Percentiles rank a stretch among this genome's conserved stretches.
These are phyloP conservation scores for Leptodactylus fallax DNA, from an alignment of 2,797 vertebrate species.

Conservation along the genomic window DNA sequence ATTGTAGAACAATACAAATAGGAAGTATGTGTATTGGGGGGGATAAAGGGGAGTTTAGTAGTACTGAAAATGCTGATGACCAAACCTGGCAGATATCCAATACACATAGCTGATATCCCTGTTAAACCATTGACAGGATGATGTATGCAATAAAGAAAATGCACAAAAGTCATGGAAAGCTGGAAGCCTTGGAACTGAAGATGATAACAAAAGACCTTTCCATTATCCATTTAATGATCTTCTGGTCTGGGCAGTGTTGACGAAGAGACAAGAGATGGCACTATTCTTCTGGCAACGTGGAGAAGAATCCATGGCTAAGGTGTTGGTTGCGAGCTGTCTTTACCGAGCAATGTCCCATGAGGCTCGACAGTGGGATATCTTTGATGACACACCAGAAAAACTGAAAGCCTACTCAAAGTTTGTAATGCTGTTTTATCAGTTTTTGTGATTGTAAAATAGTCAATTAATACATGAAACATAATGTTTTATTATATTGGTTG, in stretches of 20 bases:
- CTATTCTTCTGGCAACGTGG: constrained; percentile 88
- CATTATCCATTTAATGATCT: constrained; percentile 87
- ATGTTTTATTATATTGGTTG: too few species aligned
- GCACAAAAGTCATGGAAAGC: constrained; percentile 79
- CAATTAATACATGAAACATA: neutral
- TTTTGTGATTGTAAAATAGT: neutral
- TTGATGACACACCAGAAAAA: constrained; percentile 84
- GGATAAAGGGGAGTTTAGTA: too few species aligned
- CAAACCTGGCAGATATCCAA: neutral
- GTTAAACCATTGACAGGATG: constrained; percentile 72
- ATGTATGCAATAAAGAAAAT: constrained; percentile 74
- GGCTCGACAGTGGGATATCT: constrained; percentile 83
- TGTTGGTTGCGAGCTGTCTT: constrained; percentile 84
- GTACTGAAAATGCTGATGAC: too few species aligned
- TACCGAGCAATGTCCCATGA: constrained; percentile 83
- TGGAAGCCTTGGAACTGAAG: constrained; percentile 82
- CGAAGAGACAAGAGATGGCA: constrained; percentile 87
- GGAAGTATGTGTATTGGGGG: too few species aligned
- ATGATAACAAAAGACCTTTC: constrained; percentile 81
- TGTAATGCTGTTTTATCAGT: constrained; percentile 17
- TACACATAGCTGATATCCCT: neutral
- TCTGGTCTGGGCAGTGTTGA: constrained; percentile 85
- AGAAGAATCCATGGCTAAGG: constrained; percentile 87
- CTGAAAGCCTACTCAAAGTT: constrained; percentile 85
- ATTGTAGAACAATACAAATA: neutral